Conservation (phyloP, 2,113 vertebrate genomes). For the Cololabis saira region DNA sequence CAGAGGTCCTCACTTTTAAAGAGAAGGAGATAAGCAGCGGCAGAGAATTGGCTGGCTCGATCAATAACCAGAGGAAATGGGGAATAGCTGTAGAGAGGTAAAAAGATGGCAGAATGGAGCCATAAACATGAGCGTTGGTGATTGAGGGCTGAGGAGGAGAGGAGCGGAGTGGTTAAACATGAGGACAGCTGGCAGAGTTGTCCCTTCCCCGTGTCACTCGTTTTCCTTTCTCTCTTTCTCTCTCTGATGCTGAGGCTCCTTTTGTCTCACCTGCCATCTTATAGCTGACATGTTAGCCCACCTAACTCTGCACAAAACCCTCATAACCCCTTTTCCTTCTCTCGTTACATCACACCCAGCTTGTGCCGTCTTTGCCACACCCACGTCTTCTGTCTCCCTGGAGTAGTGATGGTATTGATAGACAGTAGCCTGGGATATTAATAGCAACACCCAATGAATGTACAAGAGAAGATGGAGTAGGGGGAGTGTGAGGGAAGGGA, state of each 20-base stretch:
- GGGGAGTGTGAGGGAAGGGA: constrained; percentile 35
- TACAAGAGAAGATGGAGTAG: constrained; percentile 52
- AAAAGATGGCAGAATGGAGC: constrained; percentile 16
- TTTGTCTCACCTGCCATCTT: background rate
- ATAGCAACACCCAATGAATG: constrained; percentile 72
- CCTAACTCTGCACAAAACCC: too few species aligned
- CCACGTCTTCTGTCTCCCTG: constrained; percentile 62
- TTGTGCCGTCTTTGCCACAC: constrained; percentile 50
- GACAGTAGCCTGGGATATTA: constrained; percentile 70
- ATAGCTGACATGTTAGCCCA: too few species aligned
- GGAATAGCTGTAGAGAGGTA: background rate
- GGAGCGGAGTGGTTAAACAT: constrained; percentile 32
- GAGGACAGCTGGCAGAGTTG: constrained; percentile 16
- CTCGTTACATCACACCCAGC: constrained; percentile 51
- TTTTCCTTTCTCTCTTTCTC: background rate
- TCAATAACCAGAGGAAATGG: constrained; percentile 41
- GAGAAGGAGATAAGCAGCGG: too few species aligned
- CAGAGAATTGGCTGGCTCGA: constrained; percentile 25
- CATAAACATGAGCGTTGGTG: constrained; percentile 55
- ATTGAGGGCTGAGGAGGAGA: constrained; percentile 30
- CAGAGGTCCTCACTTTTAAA: too few species aligned
- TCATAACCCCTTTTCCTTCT: background rate
- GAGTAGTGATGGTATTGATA: constrained; percentile 77
- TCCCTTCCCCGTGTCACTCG: constrained; percentile 18
- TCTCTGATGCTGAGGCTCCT: background rate